Percentiles rank a stretch among this genome's conserved stretches.
These are phyloP conservation scores for Amblyornis subalaris DNA, from an alignment of 2,113 vertebrate genomes.

Conservation along the genomic window DNA sequence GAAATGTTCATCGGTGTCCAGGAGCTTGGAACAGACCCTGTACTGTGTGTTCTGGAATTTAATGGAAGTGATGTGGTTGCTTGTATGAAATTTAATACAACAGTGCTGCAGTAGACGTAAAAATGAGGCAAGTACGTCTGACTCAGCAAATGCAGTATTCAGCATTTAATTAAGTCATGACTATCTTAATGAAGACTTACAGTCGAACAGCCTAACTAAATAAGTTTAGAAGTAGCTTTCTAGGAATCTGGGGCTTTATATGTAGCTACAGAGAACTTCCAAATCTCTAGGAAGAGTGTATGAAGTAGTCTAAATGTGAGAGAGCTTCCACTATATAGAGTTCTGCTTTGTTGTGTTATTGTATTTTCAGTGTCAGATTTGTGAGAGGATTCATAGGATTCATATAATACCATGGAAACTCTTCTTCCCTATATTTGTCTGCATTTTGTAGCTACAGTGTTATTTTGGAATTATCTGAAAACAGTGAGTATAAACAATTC, in stretches of 20 bases:
- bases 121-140: background rate
- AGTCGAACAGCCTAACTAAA: background rate
- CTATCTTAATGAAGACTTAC: background rate
- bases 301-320: background rate
- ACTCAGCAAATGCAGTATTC: conserved; percentile 29
- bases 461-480: conserved; percentile 27
- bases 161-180: background rate
- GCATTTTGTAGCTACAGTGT: background rate
- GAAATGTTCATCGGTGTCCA: background rate
- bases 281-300: background rate
- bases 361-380: background rate
- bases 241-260: background rate
- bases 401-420: background rate
- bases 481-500: background rate
- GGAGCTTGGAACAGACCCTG: conserved; percentile 12
- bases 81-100: background rate
- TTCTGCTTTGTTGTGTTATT: background rate
- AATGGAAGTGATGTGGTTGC: conserved; percentile 34
- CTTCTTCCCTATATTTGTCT: background rate
- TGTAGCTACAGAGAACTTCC: background rate
- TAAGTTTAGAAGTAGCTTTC: background rate
- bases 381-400: background rate
- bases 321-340: background rate
- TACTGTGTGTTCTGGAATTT: conserved; percentile 32
- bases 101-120: background rate